Base-by-base conservation (phyloP, 2,797 vertebrate genomes). In the Cetoscarus ocellatus region DNA sequence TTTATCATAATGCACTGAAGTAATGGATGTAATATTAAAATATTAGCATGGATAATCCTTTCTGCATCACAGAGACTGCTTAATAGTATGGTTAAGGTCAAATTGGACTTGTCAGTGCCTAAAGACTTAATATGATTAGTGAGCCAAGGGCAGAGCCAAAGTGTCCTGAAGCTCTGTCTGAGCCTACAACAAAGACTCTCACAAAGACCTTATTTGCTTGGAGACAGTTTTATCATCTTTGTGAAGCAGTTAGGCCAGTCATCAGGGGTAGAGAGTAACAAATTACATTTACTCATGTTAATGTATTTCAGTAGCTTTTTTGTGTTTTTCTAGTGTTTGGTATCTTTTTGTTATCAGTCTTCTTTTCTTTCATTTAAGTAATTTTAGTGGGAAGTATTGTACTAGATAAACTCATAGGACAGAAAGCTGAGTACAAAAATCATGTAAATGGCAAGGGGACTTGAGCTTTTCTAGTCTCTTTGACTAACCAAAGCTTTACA, bases 31-130 rank as follows among this genome's bases (percentile, higher is more conserved):
- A 0, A 7, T 42, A 38, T 51, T 58, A 38, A 50, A 67, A 58
- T 67, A 36, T 67, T 45, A 71, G 62, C 55, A 49, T 13, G 38
- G 66, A 77, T 77, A 68, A 74, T 74, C 77, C 60, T 64, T 19
- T 66, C 36, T 58, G 67, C 62, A 47, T 50, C 51, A 54, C 59
- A n/a, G 48, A 54, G 42, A 34, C 67, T 51, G 48, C 61, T 50
- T 57, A 36, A 70, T 57, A 74, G 17, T 70, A 61, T 3, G 5
- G 56, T 63, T 71, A 42, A 60, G 65, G 57, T 73, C 64, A 81
- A 73, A 73, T 48, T 64, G 36, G 43, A 60, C 50, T 70, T 51
- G 71, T 75, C 57, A 78, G 54, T 62, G 74, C 54, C 48, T 62
- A 19, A 61, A 59, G 44, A 60, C 60, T 53, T 75, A 53, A 77